Evolutionary conservation across 2,113 vertebrate genomes (phyloP).

Genomic region (Lates calcarifer): DNA sequence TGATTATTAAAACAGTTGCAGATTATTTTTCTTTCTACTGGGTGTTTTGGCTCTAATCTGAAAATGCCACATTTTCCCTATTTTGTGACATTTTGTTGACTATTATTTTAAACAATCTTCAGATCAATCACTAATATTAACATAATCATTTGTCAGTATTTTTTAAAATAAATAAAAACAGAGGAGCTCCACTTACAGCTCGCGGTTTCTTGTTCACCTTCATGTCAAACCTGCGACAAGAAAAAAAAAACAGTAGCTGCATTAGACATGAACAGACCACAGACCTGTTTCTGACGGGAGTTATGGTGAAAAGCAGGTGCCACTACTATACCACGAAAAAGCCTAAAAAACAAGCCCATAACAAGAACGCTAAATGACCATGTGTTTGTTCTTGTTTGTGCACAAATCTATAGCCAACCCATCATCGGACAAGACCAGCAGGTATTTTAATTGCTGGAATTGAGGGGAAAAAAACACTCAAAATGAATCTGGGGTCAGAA

Average conservation of each 20-base stretch:
- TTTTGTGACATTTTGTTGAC: background rate
- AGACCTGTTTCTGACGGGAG: background rate
- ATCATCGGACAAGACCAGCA: slow-evolving; percentile 48
- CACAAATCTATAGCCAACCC: slow-evolving; percentile 34
- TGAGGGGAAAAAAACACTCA: slow-evolving; percentile 28
- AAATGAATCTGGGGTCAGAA: slow-evolving; percentile 38
- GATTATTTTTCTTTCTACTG: too few species aligned
- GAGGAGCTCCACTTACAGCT: slow-evolving; percentile 89
- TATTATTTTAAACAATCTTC: background rate
- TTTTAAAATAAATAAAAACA: background rate
- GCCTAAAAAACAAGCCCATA: slow-evolving; percentile 48
- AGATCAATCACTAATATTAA: background rate
- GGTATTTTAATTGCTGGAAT: slow-evolving; percentile 18
- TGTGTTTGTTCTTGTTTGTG: slow-evolving; percentile 41
- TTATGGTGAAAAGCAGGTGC: slow-evolving; percentile 32
- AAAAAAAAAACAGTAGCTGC: background rate
- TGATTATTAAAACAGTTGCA: too few species aligned
- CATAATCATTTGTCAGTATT: background rate
- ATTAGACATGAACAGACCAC: background rate
- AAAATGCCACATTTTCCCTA: background rate
- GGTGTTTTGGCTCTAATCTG: too few species aligned
- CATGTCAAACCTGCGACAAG: slow-evolving; percentile 94
- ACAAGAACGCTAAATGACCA: slow-evolving; percentile 56
- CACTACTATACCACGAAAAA: slow-evolving; percentile 54
- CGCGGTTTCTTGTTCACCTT: slow-evolving; percentile 99